Evolutionary conservation across 2,797 vertebrate genomes (phyloP), one percentile per base, ranked within the genome.

Genomic region (Phataginus tricuspis): DNA sequence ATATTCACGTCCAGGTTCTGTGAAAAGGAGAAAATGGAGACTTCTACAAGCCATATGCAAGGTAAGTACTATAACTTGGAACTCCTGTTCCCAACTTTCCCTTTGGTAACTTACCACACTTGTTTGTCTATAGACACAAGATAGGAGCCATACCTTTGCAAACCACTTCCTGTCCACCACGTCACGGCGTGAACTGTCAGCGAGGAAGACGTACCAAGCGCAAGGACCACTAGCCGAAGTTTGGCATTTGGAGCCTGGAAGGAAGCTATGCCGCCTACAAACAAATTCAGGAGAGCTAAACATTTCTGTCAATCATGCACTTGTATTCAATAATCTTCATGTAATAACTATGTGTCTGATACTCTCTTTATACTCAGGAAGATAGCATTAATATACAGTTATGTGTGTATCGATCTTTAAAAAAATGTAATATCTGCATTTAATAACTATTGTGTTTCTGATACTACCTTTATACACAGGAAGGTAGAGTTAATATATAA

Each of bases 121-220:
- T 79, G 10, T 25, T 25, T 59, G 29, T 78, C 63, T 42, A 0
- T 11, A 74, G n/a, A 45, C 9, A 0, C 4, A 78, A 72, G 66
- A 15, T 25, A 68, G 1, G 55, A 80, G 84, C 88, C 87, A 86
- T 98, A 99, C 98, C 98, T 98, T 97, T 98, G 98, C 64, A 98
- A 96, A 87, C 85, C 91, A 77, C 94, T 98, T 97, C 98, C 98
- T 96, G 98, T 98, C 98, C 98, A 98, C 98, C 98, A 98, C 0
- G 97, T 98, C 92, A 98, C 98, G 13, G 98, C 95, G 23, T 98
- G 98, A 88, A 98, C 96, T 37, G 98, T 88, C 93, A 98, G 45
- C 0, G 98, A 98, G 39, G 98, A 98, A 13, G 98, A 98, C 92
- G 98, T 98, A 34, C 98, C 98, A 16, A 96, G 82, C 4, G 98